Evolutionary conservation across 2,797 vertebrate species (phyloP), one percentile per base, ranked within the genome.

Genomic region (Hafferia zeledoni): DNA sequence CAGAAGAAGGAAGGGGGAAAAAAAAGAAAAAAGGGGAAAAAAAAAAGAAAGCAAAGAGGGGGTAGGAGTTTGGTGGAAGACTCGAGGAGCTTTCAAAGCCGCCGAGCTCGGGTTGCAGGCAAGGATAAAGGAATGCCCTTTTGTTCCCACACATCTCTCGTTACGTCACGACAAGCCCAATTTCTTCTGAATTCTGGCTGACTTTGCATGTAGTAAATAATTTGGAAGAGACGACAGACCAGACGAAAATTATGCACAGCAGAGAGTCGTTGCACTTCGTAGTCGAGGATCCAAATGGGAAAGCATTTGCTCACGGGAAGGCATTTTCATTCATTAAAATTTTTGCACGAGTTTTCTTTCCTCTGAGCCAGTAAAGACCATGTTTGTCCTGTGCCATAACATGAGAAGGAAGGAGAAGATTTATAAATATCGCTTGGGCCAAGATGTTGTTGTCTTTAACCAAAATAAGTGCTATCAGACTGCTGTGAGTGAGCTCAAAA

Each of bases 101-200:
- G 31, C 95, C n/a, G 64, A 97, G 97, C 96, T 98, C 96, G 46
- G 91, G 95, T 97, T 97, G 97, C 97, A 97, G 35, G 67, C 92
- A 33, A 89, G 96, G 91, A 97, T 97, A 97, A 98, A 98, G 97
- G 97, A 97, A 97, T 95, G 96, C 85, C 95, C 95, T 89, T 94
- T 96, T n/a, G 87, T 98, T 98, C 98, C 97, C 98, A 98, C 97
- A 97, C 94, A 93, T 97, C 97, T 98, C 98, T 93, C 56, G 61
- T 98, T 98, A 98, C 97, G 93, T 98, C 98, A 97, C n/a, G 61
- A 91, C 11, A 64, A 94, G 89, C 83, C 83, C 44, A 90, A 94
- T 97, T 97, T 96, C 95, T 96, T 90, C 97, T 95, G 95, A 92
- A 91, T 94, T 92, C 87, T 96, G 97, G 61, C 95, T 93, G 94